Evolutionary conservation across 1,140 invertebrate genomes (phyloP).

Genomic region (Bilobella aurantiaca): DNA sequence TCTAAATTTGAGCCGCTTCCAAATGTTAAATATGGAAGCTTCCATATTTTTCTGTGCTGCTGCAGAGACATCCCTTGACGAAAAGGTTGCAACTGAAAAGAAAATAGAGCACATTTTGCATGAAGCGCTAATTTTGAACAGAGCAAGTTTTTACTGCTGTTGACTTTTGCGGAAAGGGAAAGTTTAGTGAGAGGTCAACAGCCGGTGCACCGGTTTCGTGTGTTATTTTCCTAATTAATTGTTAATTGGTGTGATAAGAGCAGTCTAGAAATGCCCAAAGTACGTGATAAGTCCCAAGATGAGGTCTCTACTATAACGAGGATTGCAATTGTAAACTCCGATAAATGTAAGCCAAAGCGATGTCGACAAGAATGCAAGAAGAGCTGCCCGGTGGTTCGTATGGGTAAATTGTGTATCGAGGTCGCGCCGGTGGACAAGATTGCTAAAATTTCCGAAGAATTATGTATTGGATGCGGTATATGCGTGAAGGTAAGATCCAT

Average conservation of each 20-base stretch:
- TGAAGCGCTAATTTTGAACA: background rate
- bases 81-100: background rate
- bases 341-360: conserved; percentile 98
- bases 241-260: background rate
- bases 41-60: no score
- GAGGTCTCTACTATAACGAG: conserved; percentile 84
- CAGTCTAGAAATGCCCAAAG: conserved; percentile 2
- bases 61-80: no score
- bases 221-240: background rate
- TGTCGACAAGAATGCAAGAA: conserved; percentile 99
- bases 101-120: no score
- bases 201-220: background rate
- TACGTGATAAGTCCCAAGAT: conserved; percentile 1
- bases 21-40: no score
- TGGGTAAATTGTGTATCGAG: conserved; percentile 99
- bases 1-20: no score
- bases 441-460: conserved; percentile 92
- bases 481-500: conserved; percentile 57
- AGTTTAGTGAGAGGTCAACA: background rate
- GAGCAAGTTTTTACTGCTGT: background rate
- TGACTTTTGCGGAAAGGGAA: background rate
- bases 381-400: conserved; percentile 93
- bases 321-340: conserved; percentile 96
- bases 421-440: conserved; percentile 95
- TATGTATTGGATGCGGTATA: conserved; percentile 99